A percentile compares a stretch with the other conserved stretches of the same genome.
These are phyloP conservation scores for Anastatus disparis DNA, from an alignment of 1,140 invertebrate species.

Conservation along the genomic window DNA sequence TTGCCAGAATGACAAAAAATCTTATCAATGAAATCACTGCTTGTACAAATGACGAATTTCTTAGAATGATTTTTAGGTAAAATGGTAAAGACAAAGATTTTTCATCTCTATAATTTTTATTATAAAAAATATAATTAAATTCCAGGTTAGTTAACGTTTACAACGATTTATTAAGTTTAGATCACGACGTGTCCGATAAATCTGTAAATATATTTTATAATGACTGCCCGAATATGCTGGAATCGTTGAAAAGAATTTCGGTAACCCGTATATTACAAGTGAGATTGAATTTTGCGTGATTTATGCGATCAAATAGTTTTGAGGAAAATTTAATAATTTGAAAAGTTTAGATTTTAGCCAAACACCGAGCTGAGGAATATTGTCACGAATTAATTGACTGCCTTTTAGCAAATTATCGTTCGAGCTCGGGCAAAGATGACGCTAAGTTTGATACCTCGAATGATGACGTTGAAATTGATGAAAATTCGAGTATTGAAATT, in stretches of 20 bases:
- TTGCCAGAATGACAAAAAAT: slow-evolving; percentile 47
- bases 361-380: slow-evolving; percentile 65
- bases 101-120: too few species aligned
- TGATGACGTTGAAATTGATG: slow-evolving; percentile 64
- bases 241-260: slow-evolving; percentile 68
- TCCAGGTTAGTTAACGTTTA: slow-evolving; percentile 55
- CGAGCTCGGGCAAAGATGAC: slow-evolving; percentile 44
- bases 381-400: slow-evolving; percentile 68
- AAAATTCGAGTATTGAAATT: slow-evolving; percentile 69
- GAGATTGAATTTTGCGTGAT: too few species aligned
- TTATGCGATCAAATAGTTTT: too few species aligned
- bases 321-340: too few species aligned
- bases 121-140: not conserved
- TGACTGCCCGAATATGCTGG: slow-evolving; percentile 69
- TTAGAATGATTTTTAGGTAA: slow-evolving; percentile 53
- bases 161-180: slow-evolving; percentile 49
- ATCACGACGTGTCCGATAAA: slow-evolving; percentile 44
- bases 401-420: slow-evolving; percentile 58
- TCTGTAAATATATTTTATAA: slow-evolving; percentile 61
- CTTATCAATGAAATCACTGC: slow-evolving; percentile 49
- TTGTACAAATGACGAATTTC: slow-evolving; percentile 45
- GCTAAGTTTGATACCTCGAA: slow-evolving; percentile 30
- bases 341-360: slow-evolving; percentile 61
- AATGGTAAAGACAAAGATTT: not conserved
- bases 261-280: slow-evolving; percentile 65